Evolutionary conservation across 1,140 invertebrate species (phyloP).

Genomic region (Neodiprion virginianus): DNA sequence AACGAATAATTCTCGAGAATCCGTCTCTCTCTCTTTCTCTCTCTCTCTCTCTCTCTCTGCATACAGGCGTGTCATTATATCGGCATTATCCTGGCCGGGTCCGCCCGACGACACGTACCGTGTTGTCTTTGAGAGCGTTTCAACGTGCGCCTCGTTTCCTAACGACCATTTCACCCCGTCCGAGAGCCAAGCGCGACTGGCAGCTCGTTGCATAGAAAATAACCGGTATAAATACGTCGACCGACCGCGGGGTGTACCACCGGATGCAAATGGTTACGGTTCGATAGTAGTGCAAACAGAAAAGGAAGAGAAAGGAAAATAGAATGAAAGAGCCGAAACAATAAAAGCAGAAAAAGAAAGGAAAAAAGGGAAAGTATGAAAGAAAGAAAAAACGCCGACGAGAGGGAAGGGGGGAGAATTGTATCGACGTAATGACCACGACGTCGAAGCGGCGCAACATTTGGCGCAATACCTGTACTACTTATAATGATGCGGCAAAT

Average conservation of each 20-base stretch:
- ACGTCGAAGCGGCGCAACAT: background rate
- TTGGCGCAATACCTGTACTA: background rate
- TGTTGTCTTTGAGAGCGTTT: background rate
- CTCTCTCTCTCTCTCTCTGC: no score
- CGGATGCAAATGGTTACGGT: slow-evolving; percentile 2
- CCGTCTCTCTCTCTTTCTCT: no score
- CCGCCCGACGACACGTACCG: background rate
- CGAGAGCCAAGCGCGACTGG: no score
- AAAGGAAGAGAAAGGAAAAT: no score
- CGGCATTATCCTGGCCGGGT: background rate
- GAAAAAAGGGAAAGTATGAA: no score
- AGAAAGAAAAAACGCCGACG: no score
- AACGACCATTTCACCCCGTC: background rate
- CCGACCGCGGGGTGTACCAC: background rate
- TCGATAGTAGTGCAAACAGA: background rate
- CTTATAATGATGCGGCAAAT: background rate
- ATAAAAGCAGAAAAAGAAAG: no score
- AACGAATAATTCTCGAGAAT: no score
- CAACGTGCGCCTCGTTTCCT: background rate
- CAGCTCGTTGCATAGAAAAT: background rate
- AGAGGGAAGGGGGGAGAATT: background rate
- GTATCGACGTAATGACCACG: background rate
- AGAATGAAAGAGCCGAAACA: no score
- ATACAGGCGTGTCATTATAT: slow-evolving; percentile 1
- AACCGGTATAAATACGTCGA: background rate